Evolutionary conservation across 2,113 vertebrate genomes (phyloP).

Genomic region (mouse (Mus musculus)): DNA sequence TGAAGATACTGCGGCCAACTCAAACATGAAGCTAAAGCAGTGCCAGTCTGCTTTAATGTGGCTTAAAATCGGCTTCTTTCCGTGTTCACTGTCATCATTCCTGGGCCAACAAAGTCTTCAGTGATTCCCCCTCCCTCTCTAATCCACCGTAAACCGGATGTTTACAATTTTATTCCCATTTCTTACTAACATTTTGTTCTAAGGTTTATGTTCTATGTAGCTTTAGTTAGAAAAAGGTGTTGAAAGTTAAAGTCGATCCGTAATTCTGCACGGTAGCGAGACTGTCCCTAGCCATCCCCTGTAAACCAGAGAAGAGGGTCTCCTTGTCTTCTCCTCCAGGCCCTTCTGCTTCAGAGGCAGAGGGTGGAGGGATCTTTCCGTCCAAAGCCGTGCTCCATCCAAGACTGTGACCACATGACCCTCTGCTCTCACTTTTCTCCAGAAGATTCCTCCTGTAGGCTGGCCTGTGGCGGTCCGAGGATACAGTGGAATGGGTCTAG

Average conservation of each 20-base stretch:
- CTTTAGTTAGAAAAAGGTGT: not conserved
- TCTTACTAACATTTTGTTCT: conserved; percentile 16
- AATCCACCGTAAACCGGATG: not conserved
- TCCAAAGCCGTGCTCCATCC: not conserved
- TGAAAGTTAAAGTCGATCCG: conserved; percentile 14
- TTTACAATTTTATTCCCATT: conserved; percentile 45
- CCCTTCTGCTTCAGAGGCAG: not conserved
- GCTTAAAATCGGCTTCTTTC: conserved; percentile 62
- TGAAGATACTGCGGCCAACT: not conserved
- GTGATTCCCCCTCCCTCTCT: not conserved
- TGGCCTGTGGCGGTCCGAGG: not conserved
- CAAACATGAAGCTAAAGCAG: conserved; percentile 23
- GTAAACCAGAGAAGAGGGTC: not conserved
- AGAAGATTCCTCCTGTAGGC: not conserved
- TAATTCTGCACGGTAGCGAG: not conserved
- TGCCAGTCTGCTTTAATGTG: conserved; percentile 61
- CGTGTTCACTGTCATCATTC: conserved; percentile 35
- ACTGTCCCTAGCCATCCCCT: not conserved
- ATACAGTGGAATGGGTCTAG: not conserved
- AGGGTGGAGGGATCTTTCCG: not conserved
- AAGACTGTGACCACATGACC: not conserved
- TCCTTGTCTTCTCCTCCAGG: not conserved
- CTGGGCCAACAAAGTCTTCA: conserved; percentile 25
- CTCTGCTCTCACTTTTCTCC: conserved; percentile 7
- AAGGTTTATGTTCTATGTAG: conserved; percentile 11